Percentiles rank a stretch among this genome's conserved stretches.
Evolutionary conservation across 1,140 invertebrate species (phyloP).

Genomic region (Pseudomyrmex sp.): DNA sequence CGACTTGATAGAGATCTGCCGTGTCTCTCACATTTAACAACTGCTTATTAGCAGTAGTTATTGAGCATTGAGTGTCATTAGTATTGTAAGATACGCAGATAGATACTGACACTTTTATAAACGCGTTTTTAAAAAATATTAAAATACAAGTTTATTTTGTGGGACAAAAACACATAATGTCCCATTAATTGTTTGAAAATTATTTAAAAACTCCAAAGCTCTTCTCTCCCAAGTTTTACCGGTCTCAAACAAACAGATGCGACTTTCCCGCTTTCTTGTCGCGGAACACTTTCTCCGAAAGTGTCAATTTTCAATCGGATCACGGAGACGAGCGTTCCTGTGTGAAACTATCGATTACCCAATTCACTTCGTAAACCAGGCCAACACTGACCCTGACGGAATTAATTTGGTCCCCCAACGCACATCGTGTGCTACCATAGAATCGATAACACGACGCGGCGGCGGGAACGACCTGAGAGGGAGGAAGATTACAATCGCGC

Average conservation of each 20-base stretch:
- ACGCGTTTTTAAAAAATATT: too few relatives aligned
- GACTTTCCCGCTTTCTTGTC: constrained; percentile 11
- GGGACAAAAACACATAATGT: too few relatives aligned
- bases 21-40: neutral
- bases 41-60: neutral
- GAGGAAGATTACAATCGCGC: constrained; percentile 18
- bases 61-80: neutral
- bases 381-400: constrained; percentile 47
- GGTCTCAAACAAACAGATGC: too few relatives aligned
- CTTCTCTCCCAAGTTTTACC: too few relatives aligned
- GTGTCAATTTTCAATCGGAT: neutral
- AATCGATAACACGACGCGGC: constrained; percentile 26
- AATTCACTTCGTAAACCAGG: constrained; percentile 31
- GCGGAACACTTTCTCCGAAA: constrained; percentile 8
- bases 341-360: constrained; percentile 12
- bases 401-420: constrained; percentile 48
- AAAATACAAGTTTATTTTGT: too few relatives aligned
- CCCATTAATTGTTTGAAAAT: too few relatives aligned
- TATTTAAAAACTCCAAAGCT: too few relatives aligned
- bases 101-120: too few relatives aligned
- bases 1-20: constrained; percentile 11
- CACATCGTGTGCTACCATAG: neutral
- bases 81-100: neutral
- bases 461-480: neutral
- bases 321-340: neutral